Base-by-base conservation (phyloP, 1,140 invertebrate genomes). In the Pararge aegeria region DNA sequence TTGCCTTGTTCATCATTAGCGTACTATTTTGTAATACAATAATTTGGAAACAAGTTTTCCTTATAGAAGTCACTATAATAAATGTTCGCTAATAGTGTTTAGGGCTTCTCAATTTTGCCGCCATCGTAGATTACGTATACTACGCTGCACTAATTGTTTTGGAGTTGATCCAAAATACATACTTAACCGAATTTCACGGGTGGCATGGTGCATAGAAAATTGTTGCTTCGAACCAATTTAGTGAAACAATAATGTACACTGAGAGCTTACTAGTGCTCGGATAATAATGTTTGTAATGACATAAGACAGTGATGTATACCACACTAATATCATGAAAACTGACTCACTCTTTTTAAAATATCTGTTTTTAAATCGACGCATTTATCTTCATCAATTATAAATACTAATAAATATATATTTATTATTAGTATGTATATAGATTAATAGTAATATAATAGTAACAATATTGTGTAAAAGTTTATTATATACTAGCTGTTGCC, bases 61-160 rank as follows among this genome's bases (percentile, higher is more conserved):
- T 44, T 44, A 44, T 2, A 10, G 15, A 18, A 19, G 16, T 44
- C 19, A 46, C 20, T 21, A 46, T 46, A 20, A 12, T 20, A 40
- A 20, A 20, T 18, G 18, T 46, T 46, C 16, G 6, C 42, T 46
- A 46, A 46, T 46, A 46, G 18, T 46, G 42, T 46, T 46, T 46
- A 46, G 42, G 42, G 42, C 7, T 19, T 46, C 42, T 46, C 42
- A 46, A 46, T 46, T 64, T 68, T 53, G 44, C 66, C 62, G 61
- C 61, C 58, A 64, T 58, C 52, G 57, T 54, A 48, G 38, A 57
- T 38, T 61, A 61, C 61, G 53, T 61, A 68, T 54, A 68, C 57
- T 61, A 64, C 54, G 54, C 61, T 73, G 70, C 74, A 79, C 81
- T 87, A 87, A 87, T 87, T 87, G 84, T 86, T 86, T 87, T 87